Evolutionary conservation across 2,888 invertebrate genomes (phyloP), one percentile per base, ranked within the genome.

Genomic region (Girardia tigrina): DNA sequence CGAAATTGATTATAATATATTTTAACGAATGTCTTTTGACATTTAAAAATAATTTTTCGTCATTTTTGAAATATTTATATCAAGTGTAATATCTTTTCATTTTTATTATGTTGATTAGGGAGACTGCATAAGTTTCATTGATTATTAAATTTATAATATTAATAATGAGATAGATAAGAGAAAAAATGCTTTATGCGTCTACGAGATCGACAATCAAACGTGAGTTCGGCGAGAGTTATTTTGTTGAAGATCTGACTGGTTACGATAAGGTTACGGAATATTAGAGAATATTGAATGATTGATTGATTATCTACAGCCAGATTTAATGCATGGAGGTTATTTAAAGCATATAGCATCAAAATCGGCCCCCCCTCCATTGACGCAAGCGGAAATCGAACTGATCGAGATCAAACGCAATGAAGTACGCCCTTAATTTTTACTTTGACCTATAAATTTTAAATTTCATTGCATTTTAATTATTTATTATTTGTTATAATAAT

Each of bases 221-320:
- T 28, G 73, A 73, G 42, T 73, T 73, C 26, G 73, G 73, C 4
- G 73, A 73, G n/a, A 36, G 73, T 12, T 29, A 73, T 42, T 29
- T 73, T 29, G 29, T 26, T 29, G 36, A 73, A 26, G 36, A 28
- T 42, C 14, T 73, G 4, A 27, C 28, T 23, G 73, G 73, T 6
- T 20, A 71, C 14, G 71, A 28, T 71, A 29, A 71, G 23, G 71
- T 71, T 6, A 70, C 8, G 6, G 42, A 42, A 42, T 70, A 26
- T 12, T 70, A 23, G 8, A 23, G 6, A 6, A n/a, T 23, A 70
- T 23, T 23, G 8, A 14, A 70, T 70, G 8, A 12, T 70, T n/a
- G 12, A 23, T 70, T 8, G 12, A 23, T 12, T 26, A 8, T 6
- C 27, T 36, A n/a, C 16, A 73, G 73, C 4, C 4, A 4, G 73